Percentiles rank a stretch among this genome's conserved stretches.
Conservation (phyloP, 2,888 invertebrate species). For the Anticlea derivata region DNA sequence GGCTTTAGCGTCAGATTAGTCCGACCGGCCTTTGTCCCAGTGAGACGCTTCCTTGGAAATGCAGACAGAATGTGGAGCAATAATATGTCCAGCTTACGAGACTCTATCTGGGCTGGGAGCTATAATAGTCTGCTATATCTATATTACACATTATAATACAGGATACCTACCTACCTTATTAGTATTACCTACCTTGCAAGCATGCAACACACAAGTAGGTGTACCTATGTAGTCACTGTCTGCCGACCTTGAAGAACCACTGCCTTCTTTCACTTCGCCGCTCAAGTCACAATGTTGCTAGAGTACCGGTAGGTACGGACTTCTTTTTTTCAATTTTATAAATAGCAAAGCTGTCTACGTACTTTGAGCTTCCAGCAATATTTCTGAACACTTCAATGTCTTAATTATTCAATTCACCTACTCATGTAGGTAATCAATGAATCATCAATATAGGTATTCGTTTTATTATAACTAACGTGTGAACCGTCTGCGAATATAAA, state of each 20-base stretch:
- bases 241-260: conserved; percentile 34
- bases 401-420: no score
- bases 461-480: conserved; percentile 8
- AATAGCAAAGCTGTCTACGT: conserved; percentile 14
- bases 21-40: no score
- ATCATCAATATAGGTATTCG: background rate
- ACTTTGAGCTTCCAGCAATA: conserved; percentile 10
- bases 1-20: no score
- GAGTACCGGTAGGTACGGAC: conserved; percentile 5
- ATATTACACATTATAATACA: background rate
- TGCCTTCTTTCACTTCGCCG: conserved; percentile 36
- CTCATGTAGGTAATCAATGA: background rate
- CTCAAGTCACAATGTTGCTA: conserved; percentile 13
- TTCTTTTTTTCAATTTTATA: conserved; percentile 10
- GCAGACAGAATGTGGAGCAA: no score
- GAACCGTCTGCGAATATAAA: conserved; percentile 57
- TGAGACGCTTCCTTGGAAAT: no score
- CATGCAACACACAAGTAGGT: conserved; percentile 23
- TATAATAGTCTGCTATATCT: no score
- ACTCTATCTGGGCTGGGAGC: no score
- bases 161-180: background rate
- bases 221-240: conserved; percentile 10
- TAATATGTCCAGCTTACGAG: no score
- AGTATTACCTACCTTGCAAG: conserved; percentile 11
- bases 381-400: no score